Evolutionary conservation across 2,113 vertebrate species (phyloP).

Genomic region (Semnopithecus entellus): DNA sequence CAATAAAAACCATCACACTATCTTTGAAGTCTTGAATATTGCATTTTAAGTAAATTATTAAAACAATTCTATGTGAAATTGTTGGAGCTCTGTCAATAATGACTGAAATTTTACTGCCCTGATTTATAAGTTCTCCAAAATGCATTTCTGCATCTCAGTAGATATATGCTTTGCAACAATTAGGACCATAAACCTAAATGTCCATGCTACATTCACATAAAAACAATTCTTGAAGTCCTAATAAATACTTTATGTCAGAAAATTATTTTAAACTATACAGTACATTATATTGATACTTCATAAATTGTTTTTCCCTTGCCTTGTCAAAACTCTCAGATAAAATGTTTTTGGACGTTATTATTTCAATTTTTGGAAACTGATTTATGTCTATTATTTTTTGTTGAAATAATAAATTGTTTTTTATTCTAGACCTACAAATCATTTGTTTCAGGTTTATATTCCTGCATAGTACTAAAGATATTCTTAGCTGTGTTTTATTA

Average conservation of each 20-base stretch:
- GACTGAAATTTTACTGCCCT: constrained; percentile 40
- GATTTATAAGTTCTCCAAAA: constrained; percentile 2
- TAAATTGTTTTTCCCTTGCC: not conserved
- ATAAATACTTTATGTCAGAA: not conserved
- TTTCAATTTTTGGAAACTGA: not conserved
- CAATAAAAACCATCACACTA: not conserved
- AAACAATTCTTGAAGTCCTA: constrained; percentile 22
- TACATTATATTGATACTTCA: not conserved
- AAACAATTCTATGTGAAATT: constrained; percentile 10
- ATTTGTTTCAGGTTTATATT: not conserved
- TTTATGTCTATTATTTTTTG: not conserved
- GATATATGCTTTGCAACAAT: not conserved
- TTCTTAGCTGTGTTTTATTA: not conserved
- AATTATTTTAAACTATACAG: not conserved
- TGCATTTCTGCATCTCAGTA: not conserved
- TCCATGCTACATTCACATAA: not conserved
- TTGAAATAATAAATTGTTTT: constrained; percentile 13
- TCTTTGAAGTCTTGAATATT: constrained; percentile 34
- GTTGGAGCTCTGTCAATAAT: not conserved
- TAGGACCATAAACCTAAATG: not conserved
- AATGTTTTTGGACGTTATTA: not conserved
- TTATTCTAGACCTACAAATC: not conserved
- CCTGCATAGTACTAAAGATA: not conserved
- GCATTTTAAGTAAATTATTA: constrained; percentile 51
- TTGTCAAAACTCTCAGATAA: not conserved